Evolutionary conservation across 2,888 invertebrate genomes (phyloP).

Genomic region (Syritta pipiens): DNA sequence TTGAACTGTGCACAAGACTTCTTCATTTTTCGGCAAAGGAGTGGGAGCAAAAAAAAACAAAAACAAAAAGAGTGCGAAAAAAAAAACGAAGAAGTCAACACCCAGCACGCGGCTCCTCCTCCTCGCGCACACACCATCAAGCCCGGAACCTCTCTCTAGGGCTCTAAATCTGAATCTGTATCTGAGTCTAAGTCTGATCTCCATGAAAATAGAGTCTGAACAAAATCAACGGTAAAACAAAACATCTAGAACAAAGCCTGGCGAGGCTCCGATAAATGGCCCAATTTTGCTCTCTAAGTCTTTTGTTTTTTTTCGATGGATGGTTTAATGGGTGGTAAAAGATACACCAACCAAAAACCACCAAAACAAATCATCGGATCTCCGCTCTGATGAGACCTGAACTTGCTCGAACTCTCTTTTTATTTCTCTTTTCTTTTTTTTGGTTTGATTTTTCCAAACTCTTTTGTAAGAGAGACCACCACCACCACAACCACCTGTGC

Average conservation of each 20-base stretch:
- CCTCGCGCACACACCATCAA: constrained; percentile 3
- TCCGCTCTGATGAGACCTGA: background rate
- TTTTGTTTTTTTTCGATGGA: background rate
- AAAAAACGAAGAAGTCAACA: constrained; percentile 28
- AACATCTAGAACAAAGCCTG: constrained; percentile 25
- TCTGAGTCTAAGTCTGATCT: too few species aligned
- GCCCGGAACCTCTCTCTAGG: too few species aligned
- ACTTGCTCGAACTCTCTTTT: too few species aligned
- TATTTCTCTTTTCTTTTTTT: background rate
- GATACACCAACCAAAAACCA: constrained; percentile 21
- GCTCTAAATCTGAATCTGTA: too few species aligned
- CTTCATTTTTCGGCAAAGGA: too few species aligned
- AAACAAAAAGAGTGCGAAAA: constrained; percentile 44
- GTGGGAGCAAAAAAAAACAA: too few species aligned
- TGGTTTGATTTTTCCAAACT: constrained; percentile 7
- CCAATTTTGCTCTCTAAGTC: constrained; percentile 24
- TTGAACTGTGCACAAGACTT: constrained; percentile 5
- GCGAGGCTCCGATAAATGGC: constrained; percentile 35
- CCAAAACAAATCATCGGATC: constrained; percentile 20
- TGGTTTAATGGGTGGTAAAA: constrained; percentile 36
- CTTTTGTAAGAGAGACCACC: constrained; percentile 44
- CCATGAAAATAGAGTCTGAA: constrained; percentile 43
- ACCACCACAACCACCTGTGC: constrained; percentile 6
- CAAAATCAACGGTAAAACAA: constrained; percentile 43
- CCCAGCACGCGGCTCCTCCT: constrained; percentile 55